These are phyloP conservation scores for Hirudo medicinalis DNA, from an alignment of 1,140 invertebrate genomes.

Conservation along the genomic window DNA sequence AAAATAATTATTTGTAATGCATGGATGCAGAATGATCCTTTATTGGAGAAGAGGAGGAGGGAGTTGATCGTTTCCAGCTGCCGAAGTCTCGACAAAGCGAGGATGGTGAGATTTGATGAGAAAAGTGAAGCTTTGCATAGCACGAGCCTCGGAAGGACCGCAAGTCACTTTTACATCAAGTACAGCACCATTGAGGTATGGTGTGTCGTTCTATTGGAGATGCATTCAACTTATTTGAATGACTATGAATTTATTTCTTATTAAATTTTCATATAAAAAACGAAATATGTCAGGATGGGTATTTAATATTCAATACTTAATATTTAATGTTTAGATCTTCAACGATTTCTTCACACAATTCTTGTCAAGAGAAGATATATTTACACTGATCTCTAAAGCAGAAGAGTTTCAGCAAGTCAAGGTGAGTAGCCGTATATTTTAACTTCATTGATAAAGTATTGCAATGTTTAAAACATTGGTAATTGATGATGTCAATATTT, in stretches of 20 bases:
- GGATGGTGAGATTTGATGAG: constrained; percentile 83
- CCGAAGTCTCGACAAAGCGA: constrained; percentile 70
- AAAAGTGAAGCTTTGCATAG: constrained; percentile 65
- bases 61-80: constrained; percentile 68
- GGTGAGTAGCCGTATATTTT: too few relatives aligned
- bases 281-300: background rate
- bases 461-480: too few relatives aligned
- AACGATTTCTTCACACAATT: background rate
- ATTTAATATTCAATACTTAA: too few relatives aligned
- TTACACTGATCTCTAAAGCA: too few relatives aligned
- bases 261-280: constrained; percentile 5
- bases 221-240: too few relatives aligned
- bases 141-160: constrained; percentile 77
- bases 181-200: constrained; percentile 89
- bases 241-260: background rate
- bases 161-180: constrained; percentile 95
- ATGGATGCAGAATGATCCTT: constrained; percentile 55
- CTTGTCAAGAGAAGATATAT: background rate
- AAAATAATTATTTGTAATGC: background rate
- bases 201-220: constrained; percentile 8
- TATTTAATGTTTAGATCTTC: background rate
- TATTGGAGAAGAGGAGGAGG: constrained; percentile 55
- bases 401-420: too few relatives aligned
- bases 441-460: too few relatives aligned
- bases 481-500: too few relatives aligned